Evolutionary conservation across 1,140 invertebrate species (phyloP).

Genomic region (Drosophila orosa): DNA sequence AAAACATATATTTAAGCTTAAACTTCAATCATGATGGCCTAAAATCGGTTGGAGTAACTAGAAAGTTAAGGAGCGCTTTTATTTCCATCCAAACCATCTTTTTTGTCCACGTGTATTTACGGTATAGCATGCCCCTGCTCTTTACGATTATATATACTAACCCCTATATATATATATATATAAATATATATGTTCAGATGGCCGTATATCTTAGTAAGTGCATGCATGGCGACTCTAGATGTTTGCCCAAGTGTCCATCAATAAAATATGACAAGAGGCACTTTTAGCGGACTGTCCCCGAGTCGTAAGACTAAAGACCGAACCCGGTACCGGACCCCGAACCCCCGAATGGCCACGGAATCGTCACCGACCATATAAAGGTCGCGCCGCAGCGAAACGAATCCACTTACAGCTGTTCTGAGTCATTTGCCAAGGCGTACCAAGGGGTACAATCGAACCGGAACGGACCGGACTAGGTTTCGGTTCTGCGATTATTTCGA

Average conservation of each 20-base stretch:
- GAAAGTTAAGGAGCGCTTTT: background rate
- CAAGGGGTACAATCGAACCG: conserved; percentile 15
- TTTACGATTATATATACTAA: conserved; percentile 11
- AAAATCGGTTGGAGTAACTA: too few relatives aligned
- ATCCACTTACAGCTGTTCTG: conserved; percentile 44
- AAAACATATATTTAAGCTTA: too few relatives aligned
- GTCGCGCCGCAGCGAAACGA: conserved; percentile 28
- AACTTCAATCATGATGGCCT: too few relatives aligned
- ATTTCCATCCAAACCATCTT: background rate
- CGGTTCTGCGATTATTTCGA: conserved; percentile 1
- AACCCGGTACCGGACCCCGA: conserved; percentile 1
- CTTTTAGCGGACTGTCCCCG: conserved; percentile 42
- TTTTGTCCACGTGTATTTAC: background rate
- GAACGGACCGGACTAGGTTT: background rate
- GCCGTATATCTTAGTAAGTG: conserved; percentile 40
- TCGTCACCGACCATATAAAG: conserved; percentile 27
- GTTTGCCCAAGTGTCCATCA: conserved; percentile 58
- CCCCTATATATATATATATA: background rate
- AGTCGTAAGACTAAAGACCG: conserved; percentile 20
- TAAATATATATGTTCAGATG: conserved; percentile 20
- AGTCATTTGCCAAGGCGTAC: conserved; percentile 41
- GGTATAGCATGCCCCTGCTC: background rate
- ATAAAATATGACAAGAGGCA: conserved; percentile 65
- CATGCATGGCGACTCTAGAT: conserved; percentile 26
- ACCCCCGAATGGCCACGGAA: conserved; percentile 15